Evolutionary conservation across 2,797 vertebrate species (phyloP).

Genomic region (Liasis olivaceus): DNA sequence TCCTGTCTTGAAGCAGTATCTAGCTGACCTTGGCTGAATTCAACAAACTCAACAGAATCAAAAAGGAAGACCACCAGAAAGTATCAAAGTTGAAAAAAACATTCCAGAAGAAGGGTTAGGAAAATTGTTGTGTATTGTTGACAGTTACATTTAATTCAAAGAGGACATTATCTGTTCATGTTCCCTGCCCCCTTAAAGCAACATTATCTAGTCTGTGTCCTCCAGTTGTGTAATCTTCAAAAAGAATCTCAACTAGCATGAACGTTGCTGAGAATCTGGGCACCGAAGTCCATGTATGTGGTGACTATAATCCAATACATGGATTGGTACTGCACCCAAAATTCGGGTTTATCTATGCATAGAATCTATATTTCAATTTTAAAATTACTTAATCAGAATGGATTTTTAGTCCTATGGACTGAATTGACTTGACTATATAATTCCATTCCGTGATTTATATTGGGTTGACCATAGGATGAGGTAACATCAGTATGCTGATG

Average conservation of each 20-base stretch:
- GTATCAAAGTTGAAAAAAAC: background rate
- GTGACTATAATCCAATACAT: too few relatives aligned
- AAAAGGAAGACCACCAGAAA: background rate
- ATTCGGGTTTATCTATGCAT: background rate
- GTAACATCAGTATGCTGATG: too few relatives aligned
- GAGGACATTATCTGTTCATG: background rate
- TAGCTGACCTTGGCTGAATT: background rate
- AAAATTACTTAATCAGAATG: background rate
- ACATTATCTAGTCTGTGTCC: background rate
- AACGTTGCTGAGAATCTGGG: background rate
- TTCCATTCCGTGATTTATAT: background rate
- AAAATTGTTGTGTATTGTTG: background rate
- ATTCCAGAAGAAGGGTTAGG: background rate
- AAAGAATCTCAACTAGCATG: background rate
- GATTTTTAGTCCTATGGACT: background rate
- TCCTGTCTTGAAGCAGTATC: background rate
- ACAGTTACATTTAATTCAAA: background rate
- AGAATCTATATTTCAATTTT: background rate
- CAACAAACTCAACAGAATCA: background rate
- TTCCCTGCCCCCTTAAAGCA: background rate
- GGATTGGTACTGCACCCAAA: background rate
- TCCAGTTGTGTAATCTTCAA: background rate
- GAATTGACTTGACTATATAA: background rate
- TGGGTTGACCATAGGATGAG: background rate
- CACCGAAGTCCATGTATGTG: background rate